phyloP scores from a whole-genome alignment of 2,113 vertebrate genomes.

The Macquaria ambigua region DNA sequence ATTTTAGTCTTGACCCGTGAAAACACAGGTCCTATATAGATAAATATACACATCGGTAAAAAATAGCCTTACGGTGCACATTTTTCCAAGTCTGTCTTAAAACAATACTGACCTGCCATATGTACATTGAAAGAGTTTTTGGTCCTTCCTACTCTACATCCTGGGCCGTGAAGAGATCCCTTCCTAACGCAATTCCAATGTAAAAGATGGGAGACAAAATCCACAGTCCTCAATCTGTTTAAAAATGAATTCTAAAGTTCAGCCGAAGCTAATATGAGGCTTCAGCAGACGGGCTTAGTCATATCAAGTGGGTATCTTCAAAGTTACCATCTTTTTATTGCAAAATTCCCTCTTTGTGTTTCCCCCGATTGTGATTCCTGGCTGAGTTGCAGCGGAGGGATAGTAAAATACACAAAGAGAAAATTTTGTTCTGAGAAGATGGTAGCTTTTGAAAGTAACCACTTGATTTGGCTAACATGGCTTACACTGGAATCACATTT shows the following conservation, averaged over 20 bases:
- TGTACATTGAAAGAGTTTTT: neutral
- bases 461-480: neutral
- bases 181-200: neutral
- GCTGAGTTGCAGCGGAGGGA: neutral
- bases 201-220: neutral
- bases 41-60: conserved; percentile 7
- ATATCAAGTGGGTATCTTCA: neutral
- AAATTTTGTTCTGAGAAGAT: neutral
- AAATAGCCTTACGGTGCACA: neutral
- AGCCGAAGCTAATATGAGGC: neutral
- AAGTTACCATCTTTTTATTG: neutral
- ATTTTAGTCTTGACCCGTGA: conserved; percentile 54
- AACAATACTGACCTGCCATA: neutral
- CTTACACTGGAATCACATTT: neutral
- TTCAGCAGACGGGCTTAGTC: neutral
- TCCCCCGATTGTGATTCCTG: neutral
- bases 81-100: neutral
- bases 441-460: neutral
- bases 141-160: neutral
- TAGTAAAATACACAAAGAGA: neutral
- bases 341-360: neutral
- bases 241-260: neutral
- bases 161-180: neutral
- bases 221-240: conserved; percentile 1
- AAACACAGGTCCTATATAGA: conserved; percentile 39